Evolutionary conservation across 2,113 vertebrate species (phyloP).

Genomic region (Python bivittatus): DNA sequence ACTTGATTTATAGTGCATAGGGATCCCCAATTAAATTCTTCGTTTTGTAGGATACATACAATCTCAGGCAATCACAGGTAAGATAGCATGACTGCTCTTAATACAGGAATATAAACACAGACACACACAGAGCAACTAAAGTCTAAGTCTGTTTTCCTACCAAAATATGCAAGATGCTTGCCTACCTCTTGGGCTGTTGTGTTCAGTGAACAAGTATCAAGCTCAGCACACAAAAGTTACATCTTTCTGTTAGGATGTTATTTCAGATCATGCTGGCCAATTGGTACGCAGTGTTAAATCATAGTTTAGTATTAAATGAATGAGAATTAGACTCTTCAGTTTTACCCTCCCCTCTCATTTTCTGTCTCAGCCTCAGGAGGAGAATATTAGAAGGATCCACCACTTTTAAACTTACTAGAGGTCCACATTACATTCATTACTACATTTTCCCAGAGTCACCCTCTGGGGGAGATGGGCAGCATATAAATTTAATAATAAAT

Average conservation of each 20-base stretch:
- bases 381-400: not conserved
- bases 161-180: not conserved
- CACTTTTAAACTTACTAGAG: not conserved
- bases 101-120: not conserved
- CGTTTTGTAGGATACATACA: not conserved
- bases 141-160: constrained; percentile 3
- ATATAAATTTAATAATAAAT: too few species aligned
- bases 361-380: not conserved
- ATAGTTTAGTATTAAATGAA: not conserved
- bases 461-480: too few species aligned
- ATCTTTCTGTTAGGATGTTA: not conserved
- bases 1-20: not conserved
- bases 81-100: not conserved
- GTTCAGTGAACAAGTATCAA: not conserved
- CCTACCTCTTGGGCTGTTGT: not conserved
- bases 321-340: not conserved
- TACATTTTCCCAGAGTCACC: too few species aligned
- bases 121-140: not conserved
- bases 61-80: not conserved
- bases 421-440: not conserved
- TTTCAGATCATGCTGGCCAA: not conserved
- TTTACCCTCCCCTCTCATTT: not conserved
- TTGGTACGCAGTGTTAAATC: not conserved
- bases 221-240: not conserved
- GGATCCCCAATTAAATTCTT: not conserved